Base-by-base conservation (phyloP, 92 coral and sea anemone species). In the Heliopora coerulea region DNA sequence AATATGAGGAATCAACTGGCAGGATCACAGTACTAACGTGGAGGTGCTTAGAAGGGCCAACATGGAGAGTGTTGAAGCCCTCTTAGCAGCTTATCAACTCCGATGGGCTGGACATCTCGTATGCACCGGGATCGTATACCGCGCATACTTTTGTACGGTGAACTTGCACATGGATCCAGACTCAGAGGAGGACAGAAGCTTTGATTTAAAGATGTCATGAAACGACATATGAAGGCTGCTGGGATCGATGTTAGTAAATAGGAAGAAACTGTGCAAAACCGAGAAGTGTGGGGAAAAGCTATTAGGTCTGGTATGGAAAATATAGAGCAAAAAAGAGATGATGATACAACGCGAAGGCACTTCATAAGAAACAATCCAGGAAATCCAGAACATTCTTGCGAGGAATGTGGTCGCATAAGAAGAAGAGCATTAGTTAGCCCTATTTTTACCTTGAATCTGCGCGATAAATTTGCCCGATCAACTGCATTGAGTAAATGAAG, bases 171-270 rank as follows among this genome's bases (percentile, higher is more conserved):
- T 7, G 68, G 79, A 28, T 20, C 24, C 35, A 34, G 83, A 42
- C 34, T 33, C 20, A 61, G 13, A 25, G 83, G 80, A 49, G 80
- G 57, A 40, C 83, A 25, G 40, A 68, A 68, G 34, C 67, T 54
- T 7, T 56, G 79, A 46, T 79, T 7, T 35, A 72, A 79, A n/a
- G 79, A 70, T 29, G 62, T 54, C 17, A 32, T 79, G 19, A 79
- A 79, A 59, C 27, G 68, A 24, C 78, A 68, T 63, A n/a, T 40
- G 56, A 79, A 69, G 54, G 33, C 63, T 9, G 11, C 34, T 6
- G 17, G 25, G 32, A 58, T 58, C 33, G 33, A 58, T 58, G 52
- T 46, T 15, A 46, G 15, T n/a, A 46, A 15, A 10, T 46, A n/a
- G 52, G 52, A 46, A n/a, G 52, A 46, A 8, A 7, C 15, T 2